Evolutionary conservation across 2,888 invertebrate species (phyloP).

Genomic region (Ormyrus nitidulus): DNA sequence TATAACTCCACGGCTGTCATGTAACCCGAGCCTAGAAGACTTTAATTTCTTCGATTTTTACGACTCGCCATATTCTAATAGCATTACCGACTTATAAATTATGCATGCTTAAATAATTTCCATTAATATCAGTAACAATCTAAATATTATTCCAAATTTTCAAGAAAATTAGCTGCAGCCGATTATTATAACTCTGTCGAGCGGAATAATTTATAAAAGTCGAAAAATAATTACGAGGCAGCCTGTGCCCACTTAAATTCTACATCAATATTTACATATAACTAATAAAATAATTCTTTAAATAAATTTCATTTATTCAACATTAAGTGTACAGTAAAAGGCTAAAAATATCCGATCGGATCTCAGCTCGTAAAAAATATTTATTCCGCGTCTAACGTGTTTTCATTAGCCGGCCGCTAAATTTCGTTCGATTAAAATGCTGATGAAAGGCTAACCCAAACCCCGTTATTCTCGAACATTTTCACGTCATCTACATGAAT

Average conservation of each 20-base stretch:
- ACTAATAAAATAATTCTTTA: no score
- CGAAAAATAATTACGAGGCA: no score
- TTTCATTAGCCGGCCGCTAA: constrained; percentile 60
- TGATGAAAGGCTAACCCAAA: constrained; percentile 61
- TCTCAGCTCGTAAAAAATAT: no score
- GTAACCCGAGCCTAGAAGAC: neutral
- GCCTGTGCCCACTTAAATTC: no score
- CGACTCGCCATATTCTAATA: constrained; percentile 5
- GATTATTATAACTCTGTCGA: no score
- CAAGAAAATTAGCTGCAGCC: neutral
- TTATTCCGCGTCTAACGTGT: constrained; percentile 26
- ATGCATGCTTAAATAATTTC: neutral
- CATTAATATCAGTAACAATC: neutral
- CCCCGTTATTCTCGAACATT: constrained; percentile 16
- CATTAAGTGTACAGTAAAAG: no score
- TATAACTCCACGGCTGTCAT: neutral
- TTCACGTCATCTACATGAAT: constrained; percentile 29
- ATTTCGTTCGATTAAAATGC: constrained; percentile 65
- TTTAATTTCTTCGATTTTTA: neutral
- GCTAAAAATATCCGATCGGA: no score
- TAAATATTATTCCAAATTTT: constrained; percentile 4
- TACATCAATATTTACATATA: no score
- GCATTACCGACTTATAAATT: constrained; percentile 9
- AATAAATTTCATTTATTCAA: no score
- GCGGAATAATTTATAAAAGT: no score